Conservation (phyloP, 1,140 invertebrate genomes). For the Tetramorium simillimum region DNA sequence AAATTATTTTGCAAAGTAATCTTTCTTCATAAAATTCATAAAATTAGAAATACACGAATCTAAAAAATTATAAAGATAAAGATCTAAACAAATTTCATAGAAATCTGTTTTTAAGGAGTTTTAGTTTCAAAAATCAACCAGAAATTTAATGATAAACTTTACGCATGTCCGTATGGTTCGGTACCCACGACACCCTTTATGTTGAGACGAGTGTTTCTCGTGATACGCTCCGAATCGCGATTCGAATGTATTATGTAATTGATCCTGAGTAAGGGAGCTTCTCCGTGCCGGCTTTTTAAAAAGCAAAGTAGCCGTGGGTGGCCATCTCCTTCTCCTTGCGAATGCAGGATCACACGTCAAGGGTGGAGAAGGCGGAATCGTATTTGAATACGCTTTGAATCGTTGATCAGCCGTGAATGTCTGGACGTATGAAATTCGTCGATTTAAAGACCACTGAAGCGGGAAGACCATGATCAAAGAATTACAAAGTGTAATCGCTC, state of each 20-base stretch:
- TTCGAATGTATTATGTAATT: conserved; percentile 74
- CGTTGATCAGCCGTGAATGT: conserved; percentile 43
- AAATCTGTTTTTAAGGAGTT: background rate
- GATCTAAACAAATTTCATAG: background rate
- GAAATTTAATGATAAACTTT: background rate
- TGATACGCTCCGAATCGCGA: conserved; percentile 33
- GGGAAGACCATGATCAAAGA: background rate
- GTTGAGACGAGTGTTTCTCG: conserved; percentile 10
- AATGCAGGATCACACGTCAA: conserved; percentile 52
- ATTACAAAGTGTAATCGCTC: conserved; percentile 61
- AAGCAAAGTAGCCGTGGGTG: conserved; percentile 71
- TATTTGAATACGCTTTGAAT: conserved; percentile 74
- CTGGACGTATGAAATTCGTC: conserved; percentile 46
- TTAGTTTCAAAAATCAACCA: background rate
- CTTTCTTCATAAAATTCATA: background rate
- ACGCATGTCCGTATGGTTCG: background rate
- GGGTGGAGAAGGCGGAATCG: conserved; percentile 66
- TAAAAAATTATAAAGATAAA: too few species aligned
- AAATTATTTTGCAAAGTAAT: background rate
- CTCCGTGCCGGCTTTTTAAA: conserved; percentile 56
- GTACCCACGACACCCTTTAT: conserved; percentile 12
- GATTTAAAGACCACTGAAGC: conserved; percentile 62
- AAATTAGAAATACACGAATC: background rate
- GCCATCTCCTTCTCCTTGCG: conserved; percentile 53
- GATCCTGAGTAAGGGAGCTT: conserved; percentile 18